Percentiles rank a stretch among this genome's conserved stretches.
phyloP scores from a whole-genome alignment of 2,113 vertebrate species.

The Varanus salvator region DNA sequence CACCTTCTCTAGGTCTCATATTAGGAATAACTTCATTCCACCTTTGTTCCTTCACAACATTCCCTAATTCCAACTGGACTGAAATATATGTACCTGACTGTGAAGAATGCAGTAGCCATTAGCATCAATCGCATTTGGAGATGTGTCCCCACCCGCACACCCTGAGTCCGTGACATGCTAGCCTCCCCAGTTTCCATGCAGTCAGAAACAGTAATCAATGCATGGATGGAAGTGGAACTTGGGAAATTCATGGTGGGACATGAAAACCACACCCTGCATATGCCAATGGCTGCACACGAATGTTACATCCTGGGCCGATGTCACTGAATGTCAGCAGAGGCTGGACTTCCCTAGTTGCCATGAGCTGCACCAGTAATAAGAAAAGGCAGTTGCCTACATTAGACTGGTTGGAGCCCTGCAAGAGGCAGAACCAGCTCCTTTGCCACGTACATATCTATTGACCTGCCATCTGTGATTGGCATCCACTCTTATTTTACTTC shows the following conservation, averaged over 20 bases:
- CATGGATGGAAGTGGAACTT: background rate
- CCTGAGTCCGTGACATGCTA: too few species aligned
- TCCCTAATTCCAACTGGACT: background rate
- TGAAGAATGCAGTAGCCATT: background rate
- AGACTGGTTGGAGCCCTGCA: background rate
- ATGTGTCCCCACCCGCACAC: too few species aligned
- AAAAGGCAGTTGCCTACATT: background rate
- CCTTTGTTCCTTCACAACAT: constrained; percentile 23
- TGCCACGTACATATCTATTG: background rate
- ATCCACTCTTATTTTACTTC: background rate
- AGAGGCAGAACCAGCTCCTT: background rate
- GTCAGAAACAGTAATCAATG: background rate
- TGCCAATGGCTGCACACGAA: background rate
- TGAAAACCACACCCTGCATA: background rate
- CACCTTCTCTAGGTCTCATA: constrained; percentile 44
- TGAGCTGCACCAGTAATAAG: background rate
- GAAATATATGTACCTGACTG: background rate
- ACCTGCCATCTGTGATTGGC: too few species aligned
- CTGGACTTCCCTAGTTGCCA: background rate
- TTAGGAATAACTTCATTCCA: constrained; percentile 16
- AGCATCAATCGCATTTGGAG: background rate
- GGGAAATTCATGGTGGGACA: background rate
- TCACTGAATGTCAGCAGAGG: background rate
- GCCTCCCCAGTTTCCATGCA: too few species aligned
- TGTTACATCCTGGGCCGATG: too few species aligned